Evolutionary conservation across 2,888 invertebrate species (phyloP).

Genomic region (Trachelus stipa): DNA sequence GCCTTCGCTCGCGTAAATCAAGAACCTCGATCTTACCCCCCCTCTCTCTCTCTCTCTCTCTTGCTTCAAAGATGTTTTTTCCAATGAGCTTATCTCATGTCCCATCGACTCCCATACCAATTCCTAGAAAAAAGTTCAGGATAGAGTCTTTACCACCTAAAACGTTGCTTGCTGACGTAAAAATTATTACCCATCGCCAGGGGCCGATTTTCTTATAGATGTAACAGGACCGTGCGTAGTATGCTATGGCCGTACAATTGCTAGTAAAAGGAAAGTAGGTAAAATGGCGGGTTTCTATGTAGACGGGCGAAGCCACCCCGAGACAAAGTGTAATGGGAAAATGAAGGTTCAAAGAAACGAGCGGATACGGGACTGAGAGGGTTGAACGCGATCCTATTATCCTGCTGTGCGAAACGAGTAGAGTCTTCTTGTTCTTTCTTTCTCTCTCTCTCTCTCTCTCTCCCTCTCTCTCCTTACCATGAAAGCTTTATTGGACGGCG

Average conservation of each 20-base stretch:
- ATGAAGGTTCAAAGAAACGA: conserved; percentile 42
- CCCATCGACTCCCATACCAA: not conserved
- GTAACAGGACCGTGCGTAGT: no score
- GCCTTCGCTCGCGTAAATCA: conserved; percentile 57
- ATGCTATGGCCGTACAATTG: not conserved
- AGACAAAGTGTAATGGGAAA: conserved; percentile 45
- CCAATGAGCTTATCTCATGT: conserved; percentile 15
- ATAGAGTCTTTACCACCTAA: not conserved
- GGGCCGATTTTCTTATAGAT: no score
- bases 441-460: conserved; percentile 10
- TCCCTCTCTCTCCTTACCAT: conserved; percentile 1
- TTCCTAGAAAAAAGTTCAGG: not conserved
- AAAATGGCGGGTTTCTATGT: not conserved
- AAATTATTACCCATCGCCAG: not conserved
- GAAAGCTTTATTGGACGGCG: not conserved
- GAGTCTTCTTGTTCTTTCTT: conserved; percentile 2
- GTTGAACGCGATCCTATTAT: conserved; percentile 24
- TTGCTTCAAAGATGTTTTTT: conserved; percentile 42
- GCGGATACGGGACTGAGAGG: conserved; percentile 23
- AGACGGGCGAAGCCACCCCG: conserved; percentile 24
- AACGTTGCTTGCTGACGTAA: not conserved
- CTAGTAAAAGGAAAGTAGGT: not conserved
- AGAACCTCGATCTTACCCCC: conserved; percentile 29
- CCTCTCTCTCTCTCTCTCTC: conserved; percentile 17
- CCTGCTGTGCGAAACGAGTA: conserved; percentile 17